Percentiles rank a stretch among this genome's conserved stretches.
Conservation (phyloP, 1,140 invertebrate species). For the Tetramorium alpestre region DNA sequence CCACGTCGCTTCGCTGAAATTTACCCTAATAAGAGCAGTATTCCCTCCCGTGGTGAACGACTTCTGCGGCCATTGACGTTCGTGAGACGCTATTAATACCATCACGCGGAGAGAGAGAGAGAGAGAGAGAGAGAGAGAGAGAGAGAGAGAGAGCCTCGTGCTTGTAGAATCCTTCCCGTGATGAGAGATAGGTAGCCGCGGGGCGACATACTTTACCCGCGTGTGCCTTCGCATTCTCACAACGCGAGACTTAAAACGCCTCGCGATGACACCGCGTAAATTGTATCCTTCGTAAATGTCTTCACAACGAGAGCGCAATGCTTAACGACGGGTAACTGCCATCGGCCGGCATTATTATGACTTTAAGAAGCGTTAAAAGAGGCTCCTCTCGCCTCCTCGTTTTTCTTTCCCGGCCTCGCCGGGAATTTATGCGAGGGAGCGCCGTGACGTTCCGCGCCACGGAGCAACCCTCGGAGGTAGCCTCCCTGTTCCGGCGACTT, state of each 20-base stretch:
- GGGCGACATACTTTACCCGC: constrained; percentile 3
- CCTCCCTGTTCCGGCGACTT: constrained; percentile 56
- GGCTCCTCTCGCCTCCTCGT: constrained; percentile 32
- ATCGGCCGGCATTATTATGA: constrained; percentile 57
- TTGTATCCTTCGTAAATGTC: constrained; percentile 35
- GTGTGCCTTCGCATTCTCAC: constrained; percentile 18
- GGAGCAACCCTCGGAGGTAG: constrained; percentile 17
- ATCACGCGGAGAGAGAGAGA: not conserved
- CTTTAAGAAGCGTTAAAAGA: constrained; percentile 50
- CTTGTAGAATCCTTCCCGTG: not conserved
- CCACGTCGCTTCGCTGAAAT: constrained; percentile 27
- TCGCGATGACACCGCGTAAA: constrained; percentile 35
- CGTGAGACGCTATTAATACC: constrained; percentile 36
- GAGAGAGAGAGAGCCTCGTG: too few relatives aligned
- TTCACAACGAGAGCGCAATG: constrained; percentile 52
- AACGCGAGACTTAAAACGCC: not conserved
- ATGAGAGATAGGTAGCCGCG: constrained; percentile 13
- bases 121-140: too few relatives aligned
- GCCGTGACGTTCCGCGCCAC: not conserved
- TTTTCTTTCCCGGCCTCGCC: not conserved
- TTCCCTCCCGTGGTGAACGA: constrained; percentile 3
- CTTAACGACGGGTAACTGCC: constrained; percentile 52
- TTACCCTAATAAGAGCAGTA: constrained; percentile 34
- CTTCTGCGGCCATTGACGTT: constrained; percentile 34
- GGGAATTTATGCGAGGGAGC: constrained; percentile 61